Evolutionary conservation across 1,140 invertebrate species (phyloP), one percentile per base, ranked within the genome.

Genomic region (Saccostrea cuccullata): DNA sequence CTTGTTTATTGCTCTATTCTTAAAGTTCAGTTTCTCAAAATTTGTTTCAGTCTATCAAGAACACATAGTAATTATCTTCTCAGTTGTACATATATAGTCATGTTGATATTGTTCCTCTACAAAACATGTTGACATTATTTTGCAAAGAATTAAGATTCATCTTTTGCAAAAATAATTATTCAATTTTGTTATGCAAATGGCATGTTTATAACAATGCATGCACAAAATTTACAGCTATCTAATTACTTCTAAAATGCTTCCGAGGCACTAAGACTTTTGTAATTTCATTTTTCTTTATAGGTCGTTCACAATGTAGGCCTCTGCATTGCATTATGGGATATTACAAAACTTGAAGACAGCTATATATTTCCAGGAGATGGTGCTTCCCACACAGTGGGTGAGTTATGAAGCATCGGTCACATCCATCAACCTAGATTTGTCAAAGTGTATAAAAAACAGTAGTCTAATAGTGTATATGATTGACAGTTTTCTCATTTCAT

Each of bases 281-380:
- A 23, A n/a, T 23, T 23, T 30, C n/a, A 1, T 84, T 26, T 85
- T 87, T 67, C 89, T 92, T 90, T 91, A 92, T 92, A 98, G 97
- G 98, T 99, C 70, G 97, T 99, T 55, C 96, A 98, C 88, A 97
- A 98, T 95, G 97, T 99, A 86, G 98, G 98, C 1, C 95, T 99
- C 77, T 99, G 98, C 93, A 98, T 99, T 93, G 97, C 97, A 23
- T 95, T 99, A 67, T 98, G 97, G 95, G 98, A 99, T 95, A 97
- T 99, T 77, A 97, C 96, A 26, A 96, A 97, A 86, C 96, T 99
- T 36, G 97, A 97, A 90, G 97, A 99, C 94, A 98, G 98, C 0
- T 98, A 97, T 92, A 98, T 99, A 91, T 97, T 98, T 93, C 98
- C 98, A 87, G 98, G 98, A 8, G 98, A 99, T 96, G 98, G 98